Base-by-base conservation (phyloP, 2,888 invertebrate species). In the Epinotia demarniana region DNA sequence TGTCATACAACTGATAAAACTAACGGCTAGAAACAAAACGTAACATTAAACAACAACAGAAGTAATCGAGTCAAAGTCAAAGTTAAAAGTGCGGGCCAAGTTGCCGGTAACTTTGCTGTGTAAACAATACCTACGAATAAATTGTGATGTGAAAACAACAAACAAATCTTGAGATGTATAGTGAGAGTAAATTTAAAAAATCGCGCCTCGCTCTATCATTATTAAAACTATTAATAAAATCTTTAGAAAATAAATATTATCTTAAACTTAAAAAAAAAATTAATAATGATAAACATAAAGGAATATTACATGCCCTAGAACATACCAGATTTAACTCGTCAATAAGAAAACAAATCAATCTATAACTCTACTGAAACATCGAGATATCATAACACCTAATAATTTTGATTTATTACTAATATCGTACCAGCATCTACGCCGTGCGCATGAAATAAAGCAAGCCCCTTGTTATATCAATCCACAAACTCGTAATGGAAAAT, bases 1-100 rank as follows among this genome's bases (percentile, higher is more conserved):
- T 64, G 64, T 63, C 64, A 70, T 64, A 74, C 27, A 19, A 49
- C 68, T 69, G 69, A 69, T 74, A 74, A 64, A 46, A 66, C 64
- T 71, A 60, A 60, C 53, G 53, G 43, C 61, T 19, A 66, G 67
- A 67, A 71, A 71, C 23, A 67, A 67, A 55, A 57, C 55, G 43
- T 68, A 74, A 74, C 69, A 70, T 70, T 74, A 69, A 74, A 72
- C 66, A 67, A 57, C 67, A 75, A 75, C 61, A 62, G 55, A 75
- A 72, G 70, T 66, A 72, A 72, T 67, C 55, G 67, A 75, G 62
- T 61, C 71, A 67, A 61, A 75, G 71, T 72, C 75, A 75, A 75
- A 75, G 75, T 66, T 66, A 75, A 75, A 61, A 67, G 27, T 43
- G 75, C 55, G 67, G 66, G 43, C 61, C 55, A 75, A 72, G 67